Evolutionary conservation across 2,113 vertebrate species (phyloP).

Genomic region (Poecile atricapillus): DNA sequence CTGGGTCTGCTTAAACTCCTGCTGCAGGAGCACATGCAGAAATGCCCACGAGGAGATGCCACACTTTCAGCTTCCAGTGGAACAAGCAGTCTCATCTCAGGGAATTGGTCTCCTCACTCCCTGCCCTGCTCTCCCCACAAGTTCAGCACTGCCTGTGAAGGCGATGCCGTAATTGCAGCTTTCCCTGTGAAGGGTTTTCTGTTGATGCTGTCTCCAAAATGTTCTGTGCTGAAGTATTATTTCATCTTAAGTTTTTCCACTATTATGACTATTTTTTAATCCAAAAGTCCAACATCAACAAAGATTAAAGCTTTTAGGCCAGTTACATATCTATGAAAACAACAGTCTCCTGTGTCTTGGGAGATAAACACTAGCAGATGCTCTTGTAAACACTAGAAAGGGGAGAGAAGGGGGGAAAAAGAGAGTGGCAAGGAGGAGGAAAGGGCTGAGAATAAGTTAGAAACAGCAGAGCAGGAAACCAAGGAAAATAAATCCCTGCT

Average conservation of each 20-base stretch:
- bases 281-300: slow-evolving; percentile 34
- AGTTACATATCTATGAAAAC: slow-evolving; percentile 52
- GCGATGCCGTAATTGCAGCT: background rate
- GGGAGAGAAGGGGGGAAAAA: background rate
- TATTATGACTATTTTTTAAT: slow-evolving; percentile 33
- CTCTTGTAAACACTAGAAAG: slow-evolving; percentile 31
- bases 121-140: background rate
- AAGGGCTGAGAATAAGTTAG: background rate
- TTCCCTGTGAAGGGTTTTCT: background rate
- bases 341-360: slow-evolving; percentile 28
- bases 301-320: slow-evolving; percentile 41
- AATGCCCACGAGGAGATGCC: background rate
- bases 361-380: slow-evolving; percentile 58
- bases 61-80: background rate
- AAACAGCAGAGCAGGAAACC: background rate
- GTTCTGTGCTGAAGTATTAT: background rate
- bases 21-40: background rate
- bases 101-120: background rate
- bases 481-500: background rate
- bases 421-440: background rate
- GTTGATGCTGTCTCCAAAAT: background rate
- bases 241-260: slow-evolving; percentile 34
- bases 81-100: background rate
- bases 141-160: background rate
- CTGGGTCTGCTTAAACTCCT: background rate